These are phyloP conservation scores for Phrynocephalus versicolor DNA, from an alignment of 2,113 vertebrate genomes.

Conservation along the genomic window DNA sequence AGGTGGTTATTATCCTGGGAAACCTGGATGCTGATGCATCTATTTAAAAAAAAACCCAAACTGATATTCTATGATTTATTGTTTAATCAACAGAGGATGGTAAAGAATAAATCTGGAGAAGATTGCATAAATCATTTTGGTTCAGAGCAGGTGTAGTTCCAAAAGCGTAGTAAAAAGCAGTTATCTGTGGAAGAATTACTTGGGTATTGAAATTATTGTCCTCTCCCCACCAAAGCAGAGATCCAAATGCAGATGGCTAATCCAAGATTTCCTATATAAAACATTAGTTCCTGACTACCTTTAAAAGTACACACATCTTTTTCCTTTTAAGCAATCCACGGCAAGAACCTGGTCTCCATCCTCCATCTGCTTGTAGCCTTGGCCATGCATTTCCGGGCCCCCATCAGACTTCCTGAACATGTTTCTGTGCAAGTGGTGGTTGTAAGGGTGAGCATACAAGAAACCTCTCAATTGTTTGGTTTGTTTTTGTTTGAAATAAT, in stretches of 20 bases:
- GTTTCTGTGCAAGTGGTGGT: conserved; percentile 91
- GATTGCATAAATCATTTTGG: no score
- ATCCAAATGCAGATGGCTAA: not conserved
- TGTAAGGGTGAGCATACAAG: conserved; percentile 90
- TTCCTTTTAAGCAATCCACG: conserved; percentile 83
- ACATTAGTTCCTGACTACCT: not conserved
- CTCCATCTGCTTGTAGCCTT: conserved; percentile 90
- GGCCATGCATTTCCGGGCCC: conserved; percentile 90
- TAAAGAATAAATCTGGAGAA: no score
- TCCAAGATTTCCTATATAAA: not conserved
- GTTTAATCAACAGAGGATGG: no score
- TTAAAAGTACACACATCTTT: not conserved
- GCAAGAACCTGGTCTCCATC: conserved; percentile 92
- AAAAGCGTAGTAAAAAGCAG: no score
- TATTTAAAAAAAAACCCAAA: no score
- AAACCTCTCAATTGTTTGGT: not conserved
- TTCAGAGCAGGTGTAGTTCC: no score
- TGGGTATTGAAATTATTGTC: no score
- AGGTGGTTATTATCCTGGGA: not conserved
- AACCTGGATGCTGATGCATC: not conserved
- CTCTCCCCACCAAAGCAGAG: not conserved
- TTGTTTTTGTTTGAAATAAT: not conserved
- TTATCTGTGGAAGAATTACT: not conserved
- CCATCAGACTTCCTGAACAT: conserved; percentile 91
- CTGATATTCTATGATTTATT: no score